Base-by-base conservation (phyloP, 1,140 invertebrate genomes). In the Sycobia sp. region DNA sequence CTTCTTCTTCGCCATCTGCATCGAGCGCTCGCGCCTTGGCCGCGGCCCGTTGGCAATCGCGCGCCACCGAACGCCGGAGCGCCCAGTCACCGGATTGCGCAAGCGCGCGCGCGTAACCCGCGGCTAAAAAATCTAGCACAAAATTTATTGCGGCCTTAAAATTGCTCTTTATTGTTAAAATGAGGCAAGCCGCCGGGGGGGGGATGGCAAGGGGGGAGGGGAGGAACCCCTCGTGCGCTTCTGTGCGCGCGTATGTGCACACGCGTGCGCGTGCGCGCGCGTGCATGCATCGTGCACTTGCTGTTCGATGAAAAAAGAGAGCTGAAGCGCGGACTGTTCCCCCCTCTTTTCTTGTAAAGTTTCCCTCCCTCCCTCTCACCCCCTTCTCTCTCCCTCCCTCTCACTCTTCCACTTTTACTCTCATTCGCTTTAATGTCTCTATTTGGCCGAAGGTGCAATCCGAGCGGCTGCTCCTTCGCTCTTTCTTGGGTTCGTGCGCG, bases 141-240 rank as follows among this genome's bases (percentile, higher is more conserved):
- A 59, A 39, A 59, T 59, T 59, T 59, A 59, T 59, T 59, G 25
- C 46, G 16, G 23, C 47, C 46, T 59, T 59, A 59, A 59, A 59
- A 59, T 49, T 50, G 36, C 57, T 29, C 46, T 59, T 59, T 59
- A 59, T 59, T 59, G 57, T 59, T 59, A 50, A 59, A 59, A 59
- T 59, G 57, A 50, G 36, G 57, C 57, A 59, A 59, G 14, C 34
- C 11, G 18, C 18, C 49, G 16, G 10, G n/a, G 7, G 38, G n/a
- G n/a, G 32, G 5, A 11, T 34, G 32, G 5, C 32, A 5, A 11
- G 5, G 32, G 32, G 5, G 11, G 11, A 34, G 11, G 5, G 11
- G 5, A 5, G 11, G 32, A 5, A 34, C 5, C 32, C 11, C 11
- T 34, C 32, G 5, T 11, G 5, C 32, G 5, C 32, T 34, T 11